These are phyloP conservation scores for Lithophane socia DNA, from an alignment of 2,888 invertebrate species.

Conservation along the genomic window DNA sequence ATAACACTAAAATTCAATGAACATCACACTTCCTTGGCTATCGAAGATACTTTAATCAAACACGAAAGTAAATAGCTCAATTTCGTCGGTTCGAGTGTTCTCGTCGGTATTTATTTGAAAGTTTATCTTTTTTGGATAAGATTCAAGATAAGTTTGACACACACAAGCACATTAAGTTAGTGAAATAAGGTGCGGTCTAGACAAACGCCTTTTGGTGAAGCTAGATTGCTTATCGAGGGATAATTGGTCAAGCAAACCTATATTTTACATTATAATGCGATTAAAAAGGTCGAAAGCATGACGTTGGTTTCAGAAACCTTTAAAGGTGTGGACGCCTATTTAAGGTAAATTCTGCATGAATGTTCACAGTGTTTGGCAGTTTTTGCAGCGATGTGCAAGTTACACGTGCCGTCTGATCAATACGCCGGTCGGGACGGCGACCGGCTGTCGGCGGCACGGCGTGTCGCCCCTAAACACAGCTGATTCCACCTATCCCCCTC, in stretches of 20 bases:
- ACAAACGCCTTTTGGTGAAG: conserved; percentile 60
- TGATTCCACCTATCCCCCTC: conserved; percentile 84
- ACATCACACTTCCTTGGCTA: not conserved
- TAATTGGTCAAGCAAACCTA: conserved; percentile 58
- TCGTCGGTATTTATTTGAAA: conserved; percentile 18
- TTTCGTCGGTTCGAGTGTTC: conserved; percentile 15
- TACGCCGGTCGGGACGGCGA: conserved; percentile 89
- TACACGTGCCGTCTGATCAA: conserved; percentile 83
- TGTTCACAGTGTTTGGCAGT: conserved; percentile 54
- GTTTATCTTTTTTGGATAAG: conserved; percentile 44
- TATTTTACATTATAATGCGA: conserved; percentile 63
- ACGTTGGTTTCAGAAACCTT: conserved; percentile 48
- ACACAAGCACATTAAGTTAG: conserved; percentile 14
- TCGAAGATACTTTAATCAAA: conserved; percentile 10
- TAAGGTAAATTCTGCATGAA: conserved; percentile 29
- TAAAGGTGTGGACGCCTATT: conserved; percentile 39
- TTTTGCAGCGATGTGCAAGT: conserved; percentile 78
- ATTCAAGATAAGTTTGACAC: conserved; percentile 31
- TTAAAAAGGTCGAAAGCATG: conserved; percentile 64
- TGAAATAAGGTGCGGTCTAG: conserved; percentile 54
- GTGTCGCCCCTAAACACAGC: conserved; percentile 88
- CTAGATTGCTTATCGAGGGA: conserved; percentile 57
- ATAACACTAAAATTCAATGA: not conserved
- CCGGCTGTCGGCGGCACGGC: conserved; percentile 84
- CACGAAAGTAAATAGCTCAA: conserved; percentile 28